These are phyloP conservation scores for Leucopternis melanops DNA, from an alignment of 2,113 vertebrate species.

Conservation along the genomic window DNA sequence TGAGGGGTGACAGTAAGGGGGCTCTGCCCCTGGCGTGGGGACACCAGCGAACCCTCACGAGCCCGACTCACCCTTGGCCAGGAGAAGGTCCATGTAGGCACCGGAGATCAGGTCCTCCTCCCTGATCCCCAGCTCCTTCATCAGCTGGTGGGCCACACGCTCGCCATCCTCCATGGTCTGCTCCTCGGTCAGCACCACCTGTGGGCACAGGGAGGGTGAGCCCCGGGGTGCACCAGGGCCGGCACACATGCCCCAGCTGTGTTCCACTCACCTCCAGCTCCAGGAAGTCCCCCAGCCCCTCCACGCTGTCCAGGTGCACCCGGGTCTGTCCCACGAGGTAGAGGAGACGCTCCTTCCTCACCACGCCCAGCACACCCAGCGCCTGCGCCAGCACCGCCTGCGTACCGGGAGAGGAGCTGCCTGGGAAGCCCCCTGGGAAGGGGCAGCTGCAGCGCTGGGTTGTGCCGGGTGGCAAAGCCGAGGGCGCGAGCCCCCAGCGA, in stretches of 20 bases:
- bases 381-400: slow-evolving; percentile 70
- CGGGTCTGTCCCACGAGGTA: slow-evolving; percentile 82
- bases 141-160: slow-evolving; percentile 68
- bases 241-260: rapidly evolving
- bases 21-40: not conserved
- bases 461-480: rapidly evolving
- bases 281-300: slow-evolving; percentile 80
- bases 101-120: slow-evolving; percentile 72
- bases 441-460: not conserved
- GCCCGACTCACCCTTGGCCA: not conserved
- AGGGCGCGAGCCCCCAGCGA: not conserved
- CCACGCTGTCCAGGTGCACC: slow-evolving; percentile 79
- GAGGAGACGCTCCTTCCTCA: slow-evolving; percentile 75
- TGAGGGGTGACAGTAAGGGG: not conserved
- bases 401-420: not conserved
- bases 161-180: slow-evolving; percentile 75
- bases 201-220: not conserved
- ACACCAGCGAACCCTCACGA: not conserved
- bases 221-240: rapidly evolving
- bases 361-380: slow-evolving; percentile 75
- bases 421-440: too few species aligned
- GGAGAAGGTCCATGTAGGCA: slow-evolving; percentile 81
- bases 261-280: slow-evolving; percentile 77
- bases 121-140: slow-evolving; percentile 72
- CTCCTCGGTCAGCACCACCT: slow-evolving; percentile 79